Base-by-base conservation (phyloP, 2,888 invertebrate species). In the Ichneumoninae sp. region DNA sequence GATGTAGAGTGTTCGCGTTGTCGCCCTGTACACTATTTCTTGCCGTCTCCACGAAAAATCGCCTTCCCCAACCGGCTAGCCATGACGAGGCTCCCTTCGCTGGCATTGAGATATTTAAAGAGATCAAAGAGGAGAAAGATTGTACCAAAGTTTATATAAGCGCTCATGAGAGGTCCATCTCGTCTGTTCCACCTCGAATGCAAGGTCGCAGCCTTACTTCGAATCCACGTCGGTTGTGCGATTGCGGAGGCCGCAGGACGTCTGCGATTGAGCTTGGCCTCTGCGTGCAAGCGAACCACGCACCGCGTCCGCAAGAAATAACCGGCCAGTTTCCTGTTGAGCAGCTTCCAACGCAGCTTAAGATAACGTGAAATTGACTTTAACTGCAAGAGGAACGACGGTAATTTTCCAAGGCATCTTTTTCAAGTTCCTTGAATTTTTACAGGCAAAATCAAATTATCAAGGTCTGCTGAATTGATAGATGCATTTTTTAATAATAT, bases 51-150 rank as follows among this genome's bases (percentile, higher is more conserved):
- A 6, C 30, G 44, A 44, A 36, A 54, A 75, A 40, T 50, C 68
- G 62, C 69, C 52, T 52, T 19, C 7, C 60, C 62, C 60, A 40
- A 36, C 62, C 33, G 13, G 72, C 54, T 60, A 36, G 65, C 65
- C 65, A 33, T 65, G 65, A 65, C 36, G 33, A 0, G 5, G 7
- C 36, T 40, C 65, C 60, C 16, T 65, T 75, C 69, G 50, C 68
- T 78, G 72, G 74, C 82, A 78, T 82, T 82, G 82, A 82, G 72
- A 57, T 72, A 26, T 40, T 13, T 8, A 60, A 26, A 60, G 16
- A 60, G 60, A 60, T 26, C 26, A 22, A 60, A 30, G 26, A 13
- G 19, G 26, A 57, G 36, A 22, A 82, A 62, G 77, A 22, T 26
- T 10, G 54, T 40, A 74, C 74, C 47, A 78, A 52, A 78, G 74